A percentile compares a stretch with the other conserved stretches of the same genome.
Evolutionary conservation across 2,113 vertebrate genomes (phyloP).

Genomic region (Aythya baeri): DNA sequence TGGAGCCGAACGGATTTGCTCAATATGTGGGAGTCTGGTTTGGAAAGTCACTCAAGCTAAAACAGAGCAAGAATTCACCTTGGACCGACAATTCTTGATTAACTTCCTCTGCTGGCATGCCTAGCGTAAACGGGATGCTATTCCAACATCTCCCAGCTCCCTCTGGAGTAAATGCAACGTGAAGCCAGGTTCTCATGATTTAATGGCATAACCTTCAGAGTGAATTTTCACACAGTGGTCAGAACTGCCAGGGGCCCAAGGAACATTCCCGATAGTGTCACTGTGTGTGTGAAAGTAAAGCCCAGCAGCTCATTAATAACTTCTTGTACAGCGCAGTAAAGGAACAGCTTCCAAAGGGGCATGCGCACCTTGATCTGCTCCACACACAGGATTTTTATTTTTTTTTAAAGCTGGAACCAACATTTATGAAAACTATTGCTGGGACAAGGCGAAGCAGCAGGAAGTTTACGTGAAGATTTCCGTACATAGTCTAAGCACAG

Average conservation of each 20-base stretch:
- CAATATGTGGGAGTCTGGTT: background rate
- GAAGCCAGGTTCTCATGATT: background rate
- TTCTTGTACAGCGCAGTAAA: background rate
- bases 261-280: background rate
- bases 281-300: background rate
- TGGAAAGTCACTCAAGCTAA: background rate
- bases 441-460: background rate
- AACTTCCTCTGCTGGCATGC: conserved; percentile 37
- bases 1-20: background rate
- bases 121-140: background rate
- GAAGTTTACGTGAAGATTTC: background rate
- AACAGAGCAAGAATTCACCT: conserved; percentile 47
- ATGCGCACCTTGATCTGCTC: fast-evolving
- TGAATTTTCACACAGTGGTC: background rate
- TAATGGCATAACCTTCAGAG: background rate
- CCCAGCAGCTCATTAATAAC: background rate
- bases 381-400: background rate
- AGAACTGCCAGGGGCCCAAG: background rate
- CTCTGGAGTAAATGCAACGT: background rate
- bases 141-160: conserved; percentile 14
- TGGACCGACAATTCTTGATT: conserved; percentile 36
- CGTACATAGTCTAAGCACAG: background rate
- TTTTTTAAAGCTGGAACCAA: background rate
- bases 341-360: background rate
- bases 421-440: background rate